Conservation (phyloP, 1,140 invertebrate genomes). For the Nasonia vitripennis region DNA sequence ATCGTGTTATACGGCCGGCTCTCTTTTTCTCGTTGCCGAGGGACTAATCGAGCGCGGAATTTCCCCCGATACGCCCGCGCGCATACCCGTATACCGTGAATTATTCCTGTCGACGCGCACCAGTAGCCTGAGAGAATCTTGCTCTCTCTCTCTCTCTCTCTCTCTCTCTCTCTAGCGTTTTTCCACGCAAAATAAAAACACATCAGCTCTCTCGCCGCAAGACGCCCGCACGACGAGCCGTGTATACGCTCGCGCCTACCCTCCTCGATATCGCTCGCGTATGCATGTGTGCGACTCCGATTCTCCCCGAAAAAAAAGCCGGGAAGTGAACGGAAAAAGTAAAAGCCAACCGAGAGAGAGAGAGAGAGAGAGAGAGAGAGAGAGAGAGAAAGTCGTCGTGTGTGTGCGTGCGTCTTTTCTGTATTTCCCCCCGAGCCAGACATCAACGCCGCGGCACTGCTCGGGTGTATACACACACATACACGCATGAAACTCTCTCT, state of each 20-base stretch:
- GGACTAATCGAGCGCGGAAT: slow-evolving; percentile 31
- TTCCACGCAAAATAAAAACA: background rate
- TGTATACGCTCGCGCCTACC: background rate
- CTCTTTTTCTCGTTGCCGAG: slow-evolving; percentile 10
- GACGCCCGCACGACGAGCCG: too few species aligned
- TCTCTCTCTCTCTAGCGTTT: background rate
- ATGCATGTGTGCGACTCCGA: background rate
- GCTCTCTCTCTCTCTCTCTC: background rate
- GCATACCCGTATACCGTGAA: background rate
- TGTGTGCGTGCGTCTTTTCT: slow-evolving; percentile 8
- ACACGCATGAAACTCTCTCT: background rate
- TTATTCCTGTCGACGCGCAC: slow-evolving; percentile 9
- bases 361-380: background rate
- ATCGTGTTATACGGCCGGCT: background rate
- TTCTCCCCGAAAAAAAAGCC: background rate
- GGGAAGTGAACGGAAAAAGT: background rate
- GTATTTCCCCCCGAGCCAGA: slow-evolving; percentile 8
- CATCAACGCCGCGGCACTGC: slow-evolving; percentile 19
- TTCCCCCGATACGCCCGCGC: background rate
- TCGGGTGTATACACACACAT: background rate
- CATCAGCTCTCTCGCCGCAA: too few species aligned
- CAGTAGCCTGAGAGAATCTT: background rate
- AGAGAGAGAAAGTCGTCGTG: background rate
- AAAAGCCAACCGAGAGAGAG: background rate
- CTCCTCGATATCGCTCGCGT: too few species aligned